Conservation (phyloP, 2,888 invertebrate species). For the Stenoptilia bipunctidactyla region DNA sequence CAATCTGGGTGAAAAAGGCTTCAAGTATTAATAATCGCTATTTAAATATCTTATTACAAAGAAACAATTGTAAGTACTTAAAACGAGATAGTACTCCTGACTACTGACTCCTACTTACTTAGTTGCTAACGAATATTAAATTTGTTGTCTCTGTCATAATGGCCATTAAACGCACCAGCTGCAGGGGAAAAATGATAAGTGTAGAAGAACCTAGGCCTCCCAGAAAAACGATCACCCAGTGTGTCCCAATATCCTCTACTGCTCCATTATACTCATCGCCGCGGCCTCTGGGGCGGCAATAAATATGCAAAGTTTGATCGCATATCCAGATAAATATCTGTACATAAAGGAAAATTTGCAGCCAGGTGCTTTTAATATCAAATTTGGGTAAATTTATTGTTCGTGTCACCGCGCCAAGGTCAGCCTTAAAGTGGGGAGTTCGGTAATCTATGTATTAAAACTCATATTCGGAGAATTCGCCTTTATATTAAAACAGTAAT, state of each 20-base stretch:
- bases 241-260: background rate
- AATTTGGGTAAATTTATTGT: conserved; percentile 44
- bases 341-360: conserved; percentile 40
- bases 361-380: conserved; percentile 51
- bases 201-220: too few species aligned
- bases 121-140: too few species aligned
- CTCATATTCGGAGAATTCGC: background rate
- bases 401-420: background rate
- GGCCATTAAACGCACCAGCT: too few species aligned
- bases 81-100: too few species aligned
- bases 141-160: too few species aligned
- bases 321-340: conserved; percentile 46
- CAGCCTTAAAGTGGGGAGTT: background rate
- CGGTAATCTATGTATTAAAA: background rate
- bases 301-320: conserved; percentile 56
- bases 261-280: background rate
- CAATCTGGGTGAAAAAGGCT: too few species aligned
- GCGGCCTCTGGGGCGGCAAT: conserved; percentile 28
- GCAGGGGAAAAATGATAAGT: too few species aligned
- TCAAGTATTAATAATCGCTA: too few species aligned
- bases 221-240: too few species aligned
- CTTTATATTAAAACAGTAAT: background rate
- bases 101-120: too few species aligned
- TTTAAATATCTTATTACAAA: too few species aligned
- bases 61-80: too few species aligned